Conservation (phyloP, 2,113 vertebrate species). For the Platichthys stellatus region DNA sequence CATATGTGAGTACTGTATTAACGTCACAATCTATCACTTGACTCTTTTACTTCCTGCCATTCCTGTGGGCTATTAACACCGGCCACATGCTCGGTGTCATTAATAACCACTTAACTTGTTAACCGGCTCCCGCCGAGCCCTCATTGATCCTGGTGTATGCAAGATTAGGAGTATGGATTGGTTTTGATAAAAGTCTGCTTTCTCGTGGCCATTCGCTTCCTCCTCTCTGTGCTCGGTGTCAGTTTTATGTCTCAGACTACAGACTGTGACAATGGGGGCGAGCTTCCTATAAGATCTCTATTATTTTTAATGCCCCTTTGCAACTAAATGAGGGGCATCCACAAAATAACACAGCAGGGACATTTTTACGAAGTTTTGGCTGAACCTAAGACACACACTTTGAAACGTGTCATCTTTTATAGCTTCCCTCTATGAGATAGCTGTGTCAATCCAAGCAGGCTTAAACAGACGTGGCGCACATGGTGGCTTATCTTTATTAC, state of each 20-base stretch:
- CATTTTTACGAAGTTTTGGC: neutral
- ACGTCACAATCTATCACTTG: neutral
- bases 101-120: constrained; percentile 39
- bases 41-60: neutral
- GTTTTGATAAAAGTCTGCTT: constrained; percentile 31
- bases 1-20: neutral
- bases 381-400: neutral
- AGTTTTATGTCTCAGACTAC: neutral
- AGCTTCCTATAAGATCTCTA: neutral
- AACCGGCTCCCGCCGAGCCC: constrained; percentile 11
- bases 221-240: neutral
- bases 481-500: neutral
- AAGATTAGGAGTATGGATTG: constrained; percentile 34
- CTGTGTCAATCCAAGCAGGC: neutral
- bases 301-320: neutral
- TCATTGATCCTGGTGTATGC: constrained; percentile 28
- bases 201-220: neutral
- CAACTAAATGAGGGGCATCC: neutral
- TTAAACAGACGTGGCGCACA: neutral
- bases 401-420: neutral
- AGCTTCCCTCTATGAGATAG: neutral
- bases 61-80: neutral
- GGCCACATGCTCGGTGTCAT: constrained; percentile 20
- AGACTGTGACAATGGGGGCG: neutral
- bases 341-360: neutral